Evolutionary conservation across 2,113 vertebrate genomes (phyloP), one percentile per base, ranked within the genome.

Genomic region (Sebastes fasciatus): DNA sequence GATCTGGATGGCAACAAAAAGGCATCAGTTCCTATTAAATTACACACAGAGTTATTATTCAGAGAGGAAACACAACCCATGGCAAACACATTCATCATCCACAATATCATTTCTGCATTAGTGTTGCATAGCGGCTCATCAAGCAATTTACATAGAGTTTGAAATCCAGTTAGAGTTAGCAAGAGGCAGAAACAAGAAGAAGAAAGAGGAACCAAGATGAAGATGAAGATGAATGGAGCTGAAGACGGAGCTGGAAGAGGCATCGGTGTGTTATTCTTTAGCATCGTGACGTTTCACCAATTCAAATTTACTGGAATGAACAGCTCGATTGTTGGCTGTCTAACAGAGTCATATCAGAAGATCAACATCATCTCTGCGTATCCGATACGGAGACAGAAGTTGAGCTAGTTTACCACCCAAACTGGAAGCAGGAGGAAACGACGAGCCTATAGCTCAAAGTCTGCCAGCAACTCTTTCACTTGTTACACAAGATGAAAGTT

Each of bases 11-110:
- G 23, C 70, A 48, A 9, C 19, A 58, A 21, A 73, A 45, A 73
- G 46, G 21, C 4, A 13, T 13, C 11, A 12, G 23, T 49, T 71
- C 12, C 55, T 43, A 79, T 52, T 63, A 57, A 69, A 67, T 23
- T 16, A 48, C 48, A 74, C 42, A 60, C 40, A 55, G 21, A 6
- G 54, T 49, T 75, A 61, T 74, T 75, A 83, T 58, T 70, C 45
- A 51, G 58, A 48, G 46, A 21, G 17, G 42, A 48, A 55, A 82
- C 66, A 65, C 62, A 74, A 69, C 40, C 0, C 71, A 40, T 55
- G 62, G 1, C 55, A 34, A 10, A 55, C 55, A 58, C 76, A 83
- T 88, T 66, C 46, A 58, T 88, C 21, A 17, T 49, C n/a, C n/a
- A 17, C 0, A 71, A 75, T 43, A 75, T 65, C 4, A 80, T 70